Percentiles rank a stretch among this genome's conserved stretches.
Evolutionary conservation across 2,113 vertebrate genomes (phyloP).

Genomic region (Piaya cayana): DNA sequence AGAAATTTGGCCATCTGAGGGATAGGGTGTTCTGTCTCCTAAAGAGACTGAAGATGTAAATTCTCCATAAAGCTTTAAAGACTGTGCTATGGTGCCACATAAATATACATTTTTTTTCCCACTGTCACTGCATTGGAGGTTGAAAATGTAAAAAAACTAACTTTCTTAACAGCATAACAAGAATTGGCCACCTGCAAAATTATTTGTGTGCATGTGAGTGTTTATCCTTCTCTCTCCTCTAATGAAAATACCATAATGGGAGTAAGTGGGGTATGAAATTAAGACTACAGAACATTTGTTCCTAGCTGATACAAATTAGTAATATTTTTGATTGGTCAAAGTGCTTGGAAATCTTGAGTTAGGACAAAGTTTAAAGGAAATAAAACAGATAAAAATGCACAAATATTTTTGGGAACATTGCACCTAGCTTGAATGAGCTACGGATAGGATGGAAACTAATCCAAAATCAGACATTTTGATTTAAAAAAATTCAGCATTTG

Average conservation of each 20-base stretch:
- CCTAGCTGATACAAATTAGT: not conserved
- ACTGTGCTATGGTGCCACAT: not conserved
- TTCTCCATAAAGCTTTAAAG: not conserved
- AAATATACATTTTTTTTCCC: not conserved
- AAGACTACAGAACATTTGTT: conserved; percentile 36
- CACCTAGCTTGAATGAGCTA: not conserved
- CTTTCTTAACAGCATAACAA: not conserved
- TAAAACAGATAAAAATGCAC: not conserved
- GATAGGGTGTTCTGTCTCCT: not conserved
- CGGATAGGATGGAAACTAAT: not conserved
- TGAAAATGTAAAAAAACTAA: not conserved
- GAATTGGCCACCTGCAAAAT: not conserved
- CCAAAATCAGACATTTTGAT: not conserved
- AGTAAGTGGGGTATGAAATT: conserved; percentile 58
- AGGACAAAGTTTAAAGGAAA: not conserved
- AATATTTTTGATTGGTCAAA: conserved; percentile 16
- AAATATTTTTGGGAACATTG: conserved; percentile 9
- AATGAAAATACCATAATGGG: not conserved
- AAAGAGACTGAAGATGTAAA: not conserved
- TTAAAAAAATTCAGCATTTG: not conserved
- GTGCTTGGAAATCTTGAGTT: not conserved
- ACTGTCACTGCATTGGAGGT: not conserved
- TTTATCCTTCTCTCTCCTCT: not conserved
- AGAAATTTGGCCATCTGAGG: not conserved
- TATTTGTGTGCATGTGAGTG: not conserved